A percentile compares a stretch with the other conserved stretches of the same genome.
These are phyloP conservation scores for Mycetomoellerius zeteki DNA, from an alignment of 1,140 invertebrate species.

Conservation along the genomic window DNA sequence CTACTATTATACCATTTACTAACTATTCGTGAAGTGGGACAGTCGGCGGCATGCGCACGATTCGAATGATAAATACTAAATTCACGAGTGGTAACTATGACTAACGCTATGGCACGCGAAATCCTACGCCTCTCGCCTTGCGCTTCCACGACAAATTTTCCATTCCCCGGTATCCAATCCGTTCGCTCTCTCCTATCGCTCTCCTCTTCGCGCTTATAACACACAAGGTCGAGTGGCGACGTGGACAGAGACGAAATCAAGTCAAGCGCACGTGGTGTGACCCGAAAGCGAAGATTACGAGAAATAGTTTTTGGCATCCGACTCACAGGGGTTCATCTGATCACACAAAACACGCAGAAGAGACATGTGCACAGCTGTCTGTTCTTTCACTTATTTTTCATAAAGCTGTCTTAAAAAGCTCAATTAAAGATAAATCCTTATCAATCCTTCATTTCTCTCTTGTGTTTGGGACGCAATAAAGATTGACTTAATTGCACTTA, in stretches of 20 bases:
- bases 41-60: not conserved
- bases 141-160: constrained; percentile 62
- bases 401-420: not conserved
- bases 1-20: not conserved
- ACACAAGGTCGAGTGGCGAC: constrained; percentile 23
- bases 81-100: not conserved
- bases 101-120: constrained; percentile 14
- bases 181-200: not conserved
- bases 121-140: constrained; percentile 5
- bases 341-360: not conserved
- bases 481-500: not conserved
- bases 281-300: not conserved
- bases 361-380: not conserved
- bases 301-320: constrained; percentile 4
- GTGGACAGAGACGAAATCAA: constrained; percentile 16
- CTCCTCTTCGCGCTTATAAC: not conserved
- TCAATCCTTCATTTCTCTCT: not conserved
- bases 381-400: not conserved
- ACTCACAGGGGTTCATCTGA: not conserved
- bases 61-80: not conserved
- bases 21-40: not conserved
- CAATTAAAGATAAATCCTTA: not conserved
- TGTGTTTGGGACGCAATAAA: not conserved
- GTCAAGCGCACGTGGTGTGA: not conserved
- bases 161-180: constrained; percentile 62